Evolutionary conservation across 2,797 vertebrate genomes (phyloP), one percentile per base, ranked within the genome.

Genomic region (Gymnothorax reevesii): DNA sequence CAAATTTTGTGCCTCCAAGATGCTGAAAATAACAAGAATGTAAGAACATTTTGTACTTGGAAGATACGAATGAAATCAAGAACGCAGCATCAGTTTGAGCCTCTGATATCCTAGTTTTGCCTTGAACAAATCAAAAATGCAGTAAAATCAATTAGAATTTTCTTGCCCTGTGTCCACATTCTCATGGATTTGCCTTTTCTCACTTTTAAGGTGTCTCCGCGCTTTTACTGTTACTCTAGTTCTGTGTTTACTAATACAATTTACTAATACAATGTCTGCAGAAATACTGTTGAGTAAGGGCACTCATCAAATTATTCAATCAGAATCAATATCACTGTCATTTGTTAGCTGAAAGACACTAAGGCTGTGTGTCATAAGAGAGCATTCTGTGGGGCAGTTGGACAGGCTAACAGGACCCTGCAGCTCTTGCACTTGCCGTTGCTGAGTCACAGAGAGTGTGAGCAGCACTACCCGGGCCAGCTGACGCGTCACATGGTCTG

Each of bases 401-500:
- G 88, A 55, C 54, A 60, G 17, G 62, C 59, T 83, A 85, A 82
- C 60, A 57, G 27, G 79, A 86, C 82, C 1, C 64, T 94, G 15
- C 89, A 91, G 73, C 91, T 93, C 84, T 86, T 93, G 82, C 88
- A 94, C 88, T 92, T 93, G 3, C 88, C 90, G 25, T 83, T 94
- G 64, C 82, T 94, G 86, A 57, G 71, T 7, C 88, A 83, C 12
- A 89, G 90, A 1, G 66, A n/a, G 0, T 93, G 93, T 87, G 91
- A 92, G 71, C 88, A 59, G 6, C 89, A 87, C 60, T 91, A 91
- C 0, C 88, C 90, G 42, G 85, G n/a, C 2, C 69, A 49, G 55
- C 88, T 91, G 77, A 92, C 88, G 3, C 83, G 88, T 57, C 87
- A 33, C 52, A 90, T 90, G 90, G 83, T 94, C 49, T 95, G 94